A percentile compares a stretch with the other conserved stretches of the same genome.
Conservation (phyloP, 2,888 invertebrate species). For the Lasius fuliginosus region DNA sequence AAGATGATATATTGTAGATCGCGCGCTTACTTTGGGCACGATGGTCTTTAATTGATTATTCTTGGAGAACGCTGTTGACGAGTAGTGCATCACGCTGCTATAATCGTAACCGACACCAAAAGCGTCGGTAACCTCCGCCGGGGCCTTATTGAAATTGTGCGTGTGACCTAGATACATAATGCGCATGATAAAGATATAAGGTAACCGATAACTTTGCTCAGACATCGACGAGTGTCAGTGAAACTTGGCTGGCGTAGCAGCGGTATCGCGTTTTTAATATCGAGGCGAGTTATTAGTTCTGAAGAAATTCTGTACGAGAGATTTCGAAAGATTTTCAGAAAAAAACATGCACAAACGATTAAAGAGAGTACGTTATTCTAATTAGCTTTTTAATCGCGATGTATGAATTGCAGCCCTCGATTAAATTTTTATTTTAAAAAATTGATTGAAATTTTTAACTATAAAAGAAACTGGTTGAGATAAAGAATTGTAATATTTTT, state of each 20-base stretch:
- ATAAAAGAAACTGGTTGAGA: neutral
- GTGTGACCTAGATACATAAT: slow-evolving; percentile 87
- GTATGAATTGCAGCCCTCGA: too few species aligned
- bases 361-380: too few species aligned
- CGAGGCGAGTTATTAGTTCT: too few species aligned
- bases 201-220: slow-evolving; percentile 6
- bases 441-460: neutral
- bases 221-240: neutral
- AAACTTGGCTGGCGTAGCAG: neutral
- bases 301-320: too few species aligned
- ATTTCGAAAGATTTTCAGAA: too few species aligned
- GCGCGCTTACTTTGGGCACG: slow-evolving; percentile 88
- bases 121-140: slow-evolving; percentile 87
- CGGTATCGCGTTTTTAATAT: neutral
- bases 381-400: too few species aligned
- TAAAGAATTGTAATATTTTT: neutral
- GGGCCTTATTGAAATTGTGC: slow-evolving; percentile 91
- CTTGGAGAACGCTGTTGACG: slow-evolving; percentile 91
- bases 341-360: too few species aligned
- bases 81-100: slow-evolving; percentile 95
- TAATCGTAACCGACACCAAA: slow-evolving; percentile 93
- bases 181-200: slow-evolving; percentile 18
- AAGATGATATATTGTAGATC: neutral
- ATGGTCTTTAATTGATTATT: slow-evolving; percentile 91
- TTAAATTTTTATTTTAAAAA: neutral